Base-by-base conservation (phyloP, 2,113 vertebrate species). In the Morone chrysops region DNA sequence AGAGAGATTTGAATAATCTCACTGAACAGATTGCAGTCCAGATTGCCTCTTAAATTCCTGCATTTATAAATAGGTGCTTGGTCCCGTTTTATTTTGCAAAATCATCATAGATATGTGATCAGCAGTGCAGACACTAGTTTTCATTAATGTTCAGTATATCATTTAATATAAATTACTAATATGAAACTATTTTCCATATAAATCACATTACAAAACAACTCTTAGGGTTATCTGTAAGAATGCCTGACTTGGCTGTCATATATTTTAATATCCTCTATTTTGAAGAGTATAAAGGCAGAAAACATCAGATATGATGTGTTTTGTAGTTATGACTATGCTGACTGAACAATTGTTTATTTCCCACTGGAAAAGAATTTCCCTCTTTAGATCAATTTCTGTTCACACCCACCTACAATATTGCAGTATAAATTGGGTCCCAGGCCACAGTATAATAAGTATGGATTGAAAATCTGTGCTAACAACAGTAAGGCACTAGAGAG, bases 21-120 rank as follows among this genome's bases (percentile, higher is more conserved):
- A 74, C 75, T 60, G 65, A 94, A 92, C 91, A 94, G 94, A 90
- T 90, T 95, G 92, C 89, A 40, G 78, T 77, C 88, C 94, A 94
- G 92, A 94, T 94, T 95, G 93, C 82, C 47, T 89, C 67, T 82
- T 90, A 87, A 90, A 93, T 89, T 80, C 70, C 78, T 76, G 60
- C 65, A 88, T 92, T 91, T 93, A 93, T 90, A 88, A 94, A 94
- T 90, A 91, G 88, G 60, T 70, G 54, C 66, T 54, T 70, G n/a
- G 78, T 84, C 63, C 59, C 80, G 70, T 78, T 91, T 89, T 75
- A 78, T 78, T 89, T 91, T 70, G 61, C 87, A 78, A 82, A 81
- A 91, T 85, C 14, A 36, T 87, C 62, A 75, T 50, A 88, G 70
- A 76, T 78, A 69, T 71, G 76, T 89, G 48, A 87, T 75, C 69